Base-by-base conservation (phyloP, 2,888 invertebrate genomes). In the Microctonus brassicae region DNA sequence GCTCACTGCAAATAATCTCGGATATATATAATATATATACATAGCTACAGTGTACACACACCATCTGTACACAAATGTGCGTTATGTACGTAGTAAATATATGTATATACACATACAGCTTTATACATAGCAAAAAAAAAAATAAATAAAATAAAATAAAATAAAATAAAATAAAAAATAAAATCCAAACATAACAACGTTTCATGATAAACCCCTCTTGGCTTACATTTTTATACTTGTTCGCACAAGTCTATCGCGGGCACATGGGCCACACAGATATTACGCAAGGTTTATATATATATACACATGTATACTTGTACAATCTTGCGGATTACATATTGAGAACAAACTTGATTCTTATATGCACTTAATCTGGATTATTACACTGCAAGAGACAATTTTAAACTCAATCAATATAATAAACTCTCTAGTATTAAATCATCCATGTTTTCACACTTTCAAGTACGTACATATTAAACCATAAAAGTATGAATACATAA, bases 281-380 rank as follows among this genome's bases (percentile, higher is more conserved):
- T 82, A 74, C 75, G 79, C 70, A 82, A 82, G 17, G 5, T 47
- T 17, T n/a, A n/a, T n/a, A n/a, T n/a, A n/a, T n/a, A n/a, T n/a
- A n/a, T n/a, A n/a, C n/a, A n/a, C n/a, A n/a, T n/a, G n/a, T n/a
- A n/a, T n/a, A n/a, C n/a, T n/a, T n/a, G n/a, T n/a, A n/a, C n/a
- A n/a, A n/a, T n/a, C n/a, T n/a, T n/a, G n/a, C n/a, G 58, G 58
- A 58, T 58, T 58, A 58, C 29, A 58, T n/a, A n/a, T n/a, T 26
- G 26, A 26, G 26, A n/a, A 4, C 26, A 55, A 39, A 39, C 39
- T 39, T 39, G 39, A 39, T 39, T 39, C n/a, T 13, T 39, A 39
- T 39, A n/a, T 39, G n/a, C 13, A 39, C 39, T 39, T n/a, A 39
- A 39, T 39, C 39, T 39, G 39, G 39, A 39, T 39, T 39, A 39